phyloP scores from a whole-genome alignment of 2,797 vertebrate species.

The Anguilla pacifica region DNA sequence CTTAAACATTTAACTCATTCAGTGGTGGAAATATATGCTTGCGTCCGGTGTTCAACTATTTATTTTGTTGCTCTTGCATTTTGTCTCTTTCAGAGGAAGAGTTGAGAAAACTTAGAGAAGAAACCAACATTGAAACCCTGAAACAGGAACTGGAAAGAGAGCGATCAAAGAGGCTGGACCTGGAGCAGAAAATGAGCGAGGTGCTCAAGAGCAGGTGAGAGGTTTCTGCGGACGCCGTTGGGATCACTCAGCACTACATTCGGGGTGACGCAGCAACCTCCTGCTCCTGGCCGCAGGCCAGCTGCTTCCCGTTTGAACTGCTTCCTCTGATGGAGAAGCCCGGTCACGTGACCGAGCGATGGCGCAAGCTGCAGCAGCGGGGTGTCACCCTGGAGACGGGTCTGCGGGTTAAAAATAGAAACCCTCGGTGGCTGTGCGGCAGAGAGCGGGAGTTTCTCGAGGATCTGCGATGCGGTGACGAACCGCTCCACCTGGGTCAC shows the following conservation, averaged over 20 bases:
- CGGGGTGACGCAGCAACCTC: not conserved
- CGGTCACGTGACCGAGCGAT: slow-evolving; percentile 19
- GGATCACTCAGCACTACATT: not conserved
- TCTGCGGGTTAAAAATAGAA: slow-evolving; percentile 22
- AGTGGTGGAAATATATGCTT: not conserved
- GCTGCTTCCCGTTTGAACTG: not conserved
- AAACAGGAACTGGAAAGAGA: slow-evolving; percentile 81
- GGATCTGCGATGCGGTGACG: not conserved
- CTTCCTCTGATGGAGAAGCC: not conserved
- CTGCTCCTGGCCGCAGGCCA: not conserved
- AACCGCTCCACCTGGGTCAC: not conserved
- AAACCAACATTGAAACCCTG: slow-evolving; percentile 75
- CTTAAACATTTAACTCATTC: too few species aligned
- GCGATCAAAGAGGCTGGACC: slow-evolving; percentile 72
- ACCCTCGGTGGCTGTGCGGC: not conserved
- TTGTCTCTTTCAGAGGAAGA: slow-evolving; percentile 74
- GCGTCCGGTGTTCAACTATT: not conserved
- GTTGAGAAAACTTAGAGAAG: slow-evolving; percentile 79
- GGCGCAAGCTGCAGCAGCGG: not conserved
- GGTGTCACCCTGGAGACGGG: not conserved
- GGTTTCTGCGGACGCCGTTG: not conserved
- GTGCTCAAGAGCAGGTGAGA: slow-evolving; percentile 73
- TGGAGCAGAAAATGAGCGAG: slow-evolving; percentile 79
- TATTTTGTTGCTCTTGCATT: not conserved
- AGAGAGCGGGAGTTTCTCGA: slow-evolving; percentile 24